phyloP scores from a whole-genome alignment of 2,797 vertebrate genomes.

The Argya squamiceps region DNA sequence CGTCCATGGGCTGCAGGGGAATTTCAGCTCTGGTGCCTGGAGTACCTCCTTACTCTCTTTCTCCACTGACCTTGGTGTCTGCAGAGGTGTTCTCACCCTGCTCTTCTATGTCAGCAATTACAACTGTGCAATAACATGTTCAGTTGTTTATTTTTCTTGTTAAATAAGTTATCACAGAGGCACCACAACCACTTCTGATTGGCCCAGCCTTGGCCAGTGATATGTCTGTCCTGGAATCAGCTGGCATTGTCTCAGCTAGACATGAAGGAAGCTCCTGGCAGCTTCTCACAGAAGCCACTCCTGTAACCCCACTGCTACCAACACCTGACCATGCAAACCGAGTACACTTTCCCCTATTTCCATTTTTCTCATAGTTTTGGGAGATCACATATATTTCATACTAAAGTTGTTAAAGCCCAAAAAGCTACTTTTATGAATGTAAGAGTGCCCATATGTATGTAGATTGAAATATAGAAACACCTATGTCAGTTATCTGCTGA shows the following conservation, averaged over 20 bases:
- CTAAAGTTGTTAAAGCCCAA: neutral
- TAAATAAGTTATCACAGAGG: neutral
- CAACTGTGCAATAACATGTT: accelerated
- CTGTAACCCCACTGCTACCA: no score
- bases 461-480: neutral
- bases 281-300: neutral
- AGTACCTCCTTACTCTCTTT: neutral
- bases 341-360: neutral
- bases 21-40: neutral
- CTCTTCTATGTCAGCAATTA: neutral
- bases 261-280: neutral
- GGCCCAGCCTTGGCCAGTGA: neutral
- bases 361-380: neutral
- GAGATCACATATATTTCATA: neutral
- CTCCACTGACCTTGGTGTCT: neutral
- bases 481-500: neutral
- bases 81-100: neutral
- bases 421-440: neutral
- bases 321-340: accelerated
- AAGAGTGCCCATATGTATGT: neutral
- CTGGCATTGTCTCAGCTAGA: neutral
- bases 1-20: accelerated
- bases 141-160: no score
- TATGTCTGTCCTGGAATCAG: no score
- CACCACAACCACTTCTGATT: neutral